Evolutionary conservation across 2,797 vertebrate genomes (phyloP), one percentile per base, ranked within the genome.

Genomic region (Coilia nasus): DNA sequence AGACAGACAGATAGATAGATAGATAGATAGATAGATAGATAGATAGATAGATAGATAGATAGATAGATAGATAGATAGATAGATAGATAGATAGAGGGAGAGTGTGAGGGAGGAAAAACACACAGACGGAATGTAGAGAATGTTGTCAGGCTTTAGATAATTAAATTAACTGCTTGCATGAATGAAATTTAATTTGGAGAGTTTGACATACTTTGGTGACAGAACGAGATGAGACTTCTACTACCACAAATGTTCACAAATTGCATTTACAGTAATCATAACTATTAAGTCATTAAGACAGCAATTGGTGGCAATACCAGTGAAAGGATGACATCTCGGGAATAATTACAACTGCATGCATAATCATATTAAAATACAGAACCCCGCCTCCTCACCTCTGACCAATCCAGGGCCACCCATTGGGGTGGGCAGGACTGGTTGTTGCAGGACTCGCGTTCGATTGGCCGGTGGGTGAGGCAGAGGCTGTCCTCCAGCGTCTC

Each of bases 401-500:
- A 99, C 98, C 98, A 99, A 89, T 99, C 98, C 94, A 99, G 93
- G 80, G 97, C 95, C 59, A 98, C 94, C 98, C 98, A 99, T 89
- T 98, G 98, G 0, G 98, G 98, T 0, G 98, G 98, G 89, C 98
- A 99, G 81, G 98, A 98, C 93, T 99, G 98, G 90, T 97, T 99
- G 95, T 99, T 99, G 94, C 98, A 99, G 71, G 96, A 90, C 91
- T 99, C 98, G 83, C 93, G 96, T 87, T 99, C 98, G n/a, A 97
- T 91, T 14, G 98, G 98, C 11, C 96, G 94, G 88, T 99, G 97
- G 35, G 98, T 99, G 88, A 99, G 95, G 89, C 98, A 99, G 92
- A 94, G 96, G 85, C 93, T 94, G 93, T 95, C 97, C 87, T 98
- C 97, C 92, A 99, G 93, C 0, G 97, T 98, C 93, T 99, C 98